A percentile compares a stretch with the other conserved stretches of the same genome.
phyloP scores from a whole-genome alignment of 2,888 invertebrate species.

The Sesia bembeciformis region DNA sequence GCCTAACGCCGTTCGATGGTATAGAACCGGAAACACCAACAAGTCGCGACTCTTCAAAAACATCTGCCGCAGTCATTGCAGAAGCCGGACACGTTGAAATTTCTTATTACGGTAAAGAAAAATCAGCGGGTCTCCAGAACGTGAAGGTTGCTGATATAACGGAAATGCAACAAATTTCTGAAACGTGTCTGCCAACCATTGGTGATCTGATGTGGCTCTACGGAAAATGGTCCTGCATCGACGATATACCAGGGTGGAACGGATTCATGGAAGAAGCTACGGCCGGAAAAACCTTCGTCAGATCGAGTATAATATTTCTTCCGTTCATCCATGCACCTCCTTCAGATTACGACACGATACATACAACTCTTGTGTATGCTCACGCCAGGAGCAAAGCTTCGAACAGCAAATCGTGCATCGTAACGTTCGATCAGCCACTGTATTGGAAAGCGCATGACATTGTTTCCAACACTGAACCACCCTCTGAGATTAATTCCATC shows the following conservation, averaged over 20 bases:
- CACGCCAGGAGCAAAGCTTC: neutral
- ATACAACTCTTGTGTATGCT: constrained; percentile 11
- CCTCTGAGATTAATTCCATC: neutral
- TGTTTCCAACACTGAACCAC: neutral
- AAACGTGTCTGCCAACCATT: neutral
- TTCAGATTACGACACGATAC: constrained; percentile 14
- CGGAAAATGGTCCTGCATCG: neutral
- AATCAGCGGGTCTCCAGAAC: neutral
- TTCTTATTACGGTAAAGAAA: neutral
- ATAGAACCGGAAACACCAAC: neutral
- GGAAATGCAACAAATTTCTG: neutral
- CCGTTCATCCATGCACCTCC: constrained; percentile 10
- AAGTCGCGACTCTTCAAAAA: neutral
- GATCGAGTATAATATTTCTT: neutral
- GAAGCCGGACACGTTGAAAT: neutral
- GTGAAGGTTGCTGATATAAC: neutral
- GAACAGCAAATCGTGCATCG: constrained; percentile 8
- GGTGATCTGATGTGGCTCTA: constrained; percentile 1
- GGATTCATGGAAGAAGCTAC: constrained; percentile 1
- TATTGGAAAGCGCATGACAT: constrained; percentile 11
- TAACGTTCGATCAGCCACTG: constrained; percentile 14
- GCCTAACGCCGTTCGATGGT: constrained; percentile 7
- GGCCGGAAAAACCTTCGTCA: neutral
- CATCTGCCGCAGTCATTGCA: neutral
- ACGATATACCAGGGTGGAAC: constrained; percentile 2